phyloP scores from a whole-genome alignment of 2,888 invertebrate genomes.

The Craniophora ligustri region DNA sequence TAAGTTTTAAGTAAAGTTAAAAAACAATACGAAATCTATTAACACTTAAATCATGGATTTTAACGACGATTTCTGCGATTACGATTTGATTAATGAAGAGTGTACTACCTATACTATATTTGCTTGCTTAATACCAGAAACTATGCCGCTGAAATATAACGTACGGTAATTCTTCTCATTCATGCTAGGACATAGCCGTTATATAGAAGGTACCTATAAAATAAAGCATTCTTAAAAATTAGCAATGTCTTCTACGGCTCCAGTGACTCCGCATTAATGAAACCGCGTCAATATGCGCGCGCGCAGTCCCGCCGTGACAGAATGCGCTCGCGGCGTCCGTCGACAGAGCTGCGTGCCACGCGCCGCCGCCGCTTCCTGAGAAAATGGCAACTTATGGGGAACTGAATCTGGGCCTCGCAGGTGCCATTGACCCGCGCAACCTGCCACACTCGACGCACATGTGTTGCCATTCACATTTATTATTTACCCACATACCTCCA shows the following conservation, averaged over 20 bases:
- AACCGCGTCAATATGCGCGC: constrained; percentile 82
- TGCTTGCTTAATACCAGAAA: constrained; percentile 35
- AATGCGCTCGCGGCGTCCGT: constrained; percentile 73
- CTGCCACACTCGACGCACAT: constrained; percentile 76
- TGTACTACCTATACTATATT: constrained; percentile 27
- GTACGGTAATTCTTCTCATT: constrained; percentile 61
- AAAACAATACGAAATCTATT: constrained; percentile 68
- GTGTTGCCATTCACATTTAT: constrained; percentile 80
- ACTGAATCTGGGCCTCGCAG: constrained; percentile 83
- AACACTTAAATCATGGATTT: constrained; percentile 58
- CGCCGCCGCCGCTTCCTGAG: constrained; percentile 79
- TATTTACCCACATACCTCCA: constrained; percentile 74
- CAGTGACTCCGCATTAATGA: constrained; percentile 82
- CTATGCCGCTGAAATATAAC: constrained; percentile 54
- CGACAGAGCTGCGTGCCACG: constrained; percentile 60
- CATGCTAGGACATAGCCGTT: constrained; percentile 63
- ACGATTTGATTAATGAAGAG: too few species aligned
- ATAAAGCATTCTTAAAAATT: constrained; percentile 69
- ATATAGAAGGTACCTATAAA: constrained; percentile 69
- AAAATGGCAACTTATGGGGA: constrained; percentile 87
- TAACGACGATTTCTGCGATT: constrained; percentile 28
- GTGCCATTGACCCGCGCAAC: constrained; percentile 83
- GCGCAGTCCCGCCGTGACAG: constrained; percentile 82
- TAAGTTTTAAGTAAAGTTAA: constrained; percentile 68
- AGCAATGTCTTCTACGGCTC: constrained; percentile 69